Evolutionary conservation across 1,140 invertebrate genomes (phyloP).

Genomic region (Zophobas atratus): DNA sequence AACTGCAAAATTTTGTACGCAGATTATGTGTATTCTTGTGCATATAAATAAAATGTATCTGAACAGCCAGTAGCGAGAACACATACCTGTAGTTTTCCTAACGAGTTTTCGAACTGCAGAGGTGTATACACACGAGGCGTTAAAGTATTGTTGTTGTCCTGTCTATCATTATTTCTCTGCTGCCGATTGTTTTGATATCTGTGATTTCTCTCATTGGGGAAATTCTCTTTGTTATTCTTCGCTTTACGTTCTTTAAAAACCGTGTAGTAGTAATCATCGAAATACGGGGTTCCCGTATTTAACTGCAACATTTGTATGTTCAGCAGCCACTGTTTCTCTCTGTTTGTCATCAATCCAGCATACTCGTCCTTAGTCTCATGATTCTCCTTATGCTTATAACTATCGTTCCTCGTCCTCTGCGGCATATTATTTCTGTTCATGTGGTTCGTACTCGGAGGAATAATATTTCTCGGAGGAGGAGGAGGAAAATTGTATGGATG

Average conservation of each 20-base stretch:
- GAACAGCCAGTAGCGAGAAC: not conserved
- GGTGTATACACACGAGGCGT: slow-evolving; percentile 79
- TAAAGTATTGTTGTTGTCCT: slow-evolving; percentile 69
- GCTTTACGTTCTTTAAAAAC: slow-evolving; percentile 77
- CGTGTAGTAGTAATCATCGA: slow-evolving; percentile 90
- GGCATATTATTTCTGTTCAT: slow-evolving; percentile 53
- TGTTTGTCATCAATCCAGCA: slow-evolving; percentile 90
- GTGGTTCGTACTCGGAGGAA: slow-evolving; percentile 59
- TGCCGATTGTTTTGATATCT: slow-evolving; percentile 65
- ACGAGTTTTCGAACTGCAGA: slow-evolving; percentile 91
- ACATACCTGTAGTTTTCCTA: slow-evolving; percentile 83
- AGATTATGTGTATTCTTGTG: too few species aligned
- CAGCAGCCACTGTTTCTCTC: slow-evolving; percentile 94
- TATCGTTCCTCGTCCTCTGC: slow-evolving; percentile 51
- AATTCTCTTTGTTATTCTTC: slow-evolving; percentile 70
- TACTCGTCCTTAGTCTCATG: slow-evolving; percentile 80
- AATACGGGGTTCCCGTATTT: slow-evolving; percentile 87
- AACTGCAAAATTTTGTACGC: too few species aligned
- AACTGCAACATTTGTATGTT: slow-evolving; percentile 94
- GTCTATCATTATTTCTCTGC: slow-evolving; percentile 68
- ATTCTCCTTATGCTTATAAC: slow-evolving; percentile 56
- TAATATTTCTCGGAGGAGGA: slow-evolving; percentile 58
- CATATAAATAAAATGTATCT: too few species aligned
- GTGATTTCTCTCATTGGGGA: slow-evolving; percentile 46
- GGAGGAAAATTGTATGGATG: slow-evolving; percentile 62